phyloP scores from a whole-genome alignment of 2,113 vertebrate species.

The Sminthopsis crassicaudata region DNA sequence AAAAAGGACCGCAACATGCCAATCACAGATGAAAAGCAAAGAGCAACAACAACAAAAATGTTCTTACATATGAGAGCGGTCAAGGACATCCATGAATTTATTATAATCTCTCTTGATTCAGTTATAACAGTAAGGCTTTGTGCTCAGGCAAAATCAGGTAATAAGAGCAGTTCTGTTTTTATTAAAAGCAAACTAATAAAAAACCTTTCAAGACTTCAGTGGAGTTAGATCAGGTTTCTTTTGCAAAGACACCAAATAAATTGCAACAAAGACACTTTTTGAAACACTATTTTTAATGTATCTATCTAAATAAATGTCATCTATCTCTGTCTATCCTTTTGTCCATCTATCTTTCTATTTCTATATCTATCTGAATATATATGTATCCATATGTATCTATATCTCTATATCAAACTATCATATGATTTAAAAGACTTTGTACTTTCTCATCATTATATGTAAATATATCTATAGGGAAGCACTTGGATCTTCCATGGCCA shows the following conservation, averaged over 20 bases:
- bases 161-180: background rate
- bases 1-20: background rate
- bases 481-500: background rate
- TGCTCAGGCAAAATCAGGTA: background rate
- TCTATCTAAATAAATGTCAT: no score
- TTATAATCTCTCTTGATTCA: background rate
- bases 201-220: background rate
- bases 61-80: background rate
- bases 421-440: background rate
- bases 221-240: background rate
- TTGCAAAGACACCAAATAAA: background rate
- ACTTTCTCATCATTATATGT: background rate
- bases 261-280: background rate
- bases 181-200: background rate
- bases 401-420: no score
- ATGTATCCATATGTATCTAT: no score
- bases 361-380: no score
- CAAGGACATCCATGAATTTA: background rate
- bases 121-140: background rate
- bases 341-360: no score
- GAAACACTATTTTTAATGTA: background rate
- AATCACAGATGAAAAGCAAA: background rate
- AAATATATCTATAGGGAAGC: background rate
- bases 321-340: no score
- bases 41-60: background rate